A percentile compares a stretch with the other conserved stretches of the same genome.
Conservation (phyloP, 1,140 invertebrate genomes). For the Paraescarpia echinospica region DNA sequence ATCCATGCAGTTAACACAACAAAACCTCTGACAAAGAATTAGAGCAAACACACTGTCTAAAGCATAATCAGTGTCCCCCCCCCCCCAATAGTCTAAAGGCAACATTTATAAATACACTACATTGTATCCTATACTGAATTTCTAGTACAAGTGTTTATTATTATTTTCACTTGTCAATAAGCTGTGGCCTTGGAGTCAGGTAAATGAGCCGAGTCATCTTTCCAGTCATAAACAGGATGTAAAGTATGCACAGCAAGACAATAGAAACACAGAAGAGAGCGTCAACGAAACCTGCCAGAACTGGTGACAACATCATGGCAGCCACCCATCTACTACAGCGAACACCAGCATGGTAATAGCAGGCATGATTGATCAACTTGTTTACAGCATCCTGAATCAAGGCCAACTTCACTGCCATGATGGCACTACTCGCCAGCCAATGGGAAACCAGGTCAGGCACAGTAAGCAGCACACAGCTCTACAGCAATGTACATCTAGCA, state of each 20-base stretch:
- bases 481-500: not conserved
- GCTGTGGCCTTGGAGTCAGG: not conserved
- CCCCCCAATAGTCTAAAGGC: not conserved
- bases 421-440: not conserved
- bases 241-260: not conserved
- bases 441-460: not conserved
- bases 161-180: not conserved
- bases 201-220: not conserved
- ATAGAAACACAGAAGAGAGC: not conserved
- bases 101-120: not conserved
- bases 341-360: not conserved
- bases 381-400: not conserved
- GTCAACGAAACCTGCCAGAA: not conserved
- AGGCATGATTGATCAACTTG: not conserved
- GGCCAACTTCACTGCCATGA: not conserved
- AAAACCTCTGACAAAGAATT: not conserved
- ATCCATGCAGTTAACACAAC: no score
- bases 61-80: not conserved
- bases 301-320: not conserved
- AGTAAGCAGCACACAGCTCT: not conserved
- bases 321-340: not conserved
- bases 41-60: not conserved
- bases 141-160: not conserved
- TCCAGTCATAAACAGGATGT: not conserved
- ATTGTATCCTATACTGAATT: no score